Conservation (phyloP, 2,888 invertebrate species). For the Oligia fasciuncula region DNA sequence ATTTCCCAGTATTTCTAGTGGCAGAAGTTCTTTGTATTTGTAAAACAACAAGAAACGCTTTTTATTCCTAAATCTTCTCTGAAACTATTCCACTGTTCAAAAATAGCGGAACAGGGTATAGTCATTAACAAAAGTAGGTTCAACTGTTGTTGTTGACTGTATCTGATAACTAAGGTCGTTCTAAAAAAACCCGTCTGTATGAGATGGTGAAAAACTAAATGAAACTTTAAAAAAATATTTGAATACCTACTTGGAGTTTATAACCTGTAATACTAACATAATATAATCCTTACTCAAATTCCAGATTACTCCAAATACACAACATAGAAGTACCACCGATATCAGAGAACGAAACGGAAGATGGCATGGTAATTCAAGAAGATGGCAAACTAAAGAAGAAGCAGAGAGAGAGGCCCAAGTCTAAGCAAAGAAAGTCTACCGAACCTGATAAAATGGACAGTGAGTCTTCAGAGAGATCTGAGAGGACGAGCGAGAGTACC, state of each 20-base stretch:
- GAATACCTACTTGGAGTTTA: background rate
- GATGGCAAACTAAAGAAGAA: slow-evolving; percentile 85
- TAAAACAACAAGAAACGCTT: too few relatives aligned
- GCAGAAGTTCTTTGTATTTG: background rate
- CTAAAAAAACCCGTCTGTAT: too few relatives aligned
- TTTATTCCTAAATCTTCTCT: background rate
- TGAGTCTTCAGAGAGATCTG: slow-evolving; percentile 82
- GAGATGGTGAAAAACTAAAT: background rate
- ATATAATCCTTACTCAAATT: slow-evolving; percentile 22
- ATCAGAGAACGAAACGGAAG: slow-evolving; percentile 86
- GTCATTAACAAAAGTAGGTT: background rate
- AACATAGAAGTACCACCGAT: slow-evolving; percentile 92
- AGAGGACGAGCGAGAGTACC: slow-evolving; percentile 80
- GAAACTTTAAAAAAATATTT: background rate
- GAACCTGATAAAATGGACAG: slow-evolving; percentile 81
- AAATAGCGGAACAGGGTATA: background rate
- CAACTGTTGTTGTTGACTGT: background rate
- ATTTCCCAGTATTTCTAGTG: background rate
- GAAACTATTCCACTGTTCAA: background rate
- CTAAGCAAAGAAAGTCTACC: slow-evolving; percentile 83
- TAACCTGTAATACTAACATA: background rate
- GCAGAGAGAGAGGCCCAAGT: slow-evolving; percentile 78
- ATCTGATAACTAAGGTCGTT: background rate
- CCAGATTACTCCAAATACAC: slow-evolving; percentile 93
- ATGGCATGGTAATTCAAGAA: slow-evolving; percentile 69